Evolutionary conservation across 2,888 invertebrate species (phyloP).

Genomic region (Drosophila maculinotata): DNA sequence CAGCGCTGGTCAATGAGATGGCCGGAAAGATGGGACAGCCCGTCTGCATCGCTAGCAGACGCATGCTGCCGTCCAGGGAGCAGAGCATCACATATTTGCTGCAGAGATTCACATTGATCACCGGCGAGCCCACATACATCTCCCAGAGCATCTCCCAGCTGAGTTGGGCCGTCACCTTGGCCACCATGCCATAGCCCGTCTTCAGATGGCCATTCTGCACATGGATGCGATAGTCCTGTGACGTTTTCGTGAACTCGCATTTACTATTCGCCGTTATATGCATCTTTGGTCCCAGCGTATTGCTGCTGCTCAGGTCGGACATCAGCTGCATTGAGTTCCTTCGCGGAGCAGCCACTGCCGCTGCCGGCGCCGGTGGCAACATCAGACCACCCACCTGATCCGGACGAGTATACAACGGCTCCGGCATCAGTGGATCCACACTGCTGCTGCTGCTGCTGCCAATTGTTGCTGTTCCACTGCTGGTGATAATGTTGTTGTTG

Average conservation of each 20-base stretch:
- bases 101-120: constrained; percentile 83
- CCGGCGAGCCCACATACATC: constrained; percentile 87
- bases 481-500: not conserved
- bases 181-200: constrained; percentile 87
- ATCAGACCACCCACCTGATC: constrained; percentile 31
- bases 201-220: constrained; percentile 85
- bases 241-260: constrained; percentile 82
- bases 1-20: constrained; percentile 80
- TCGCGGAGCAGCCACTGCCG: constrained; percentile 10
- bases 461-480: not conserved
- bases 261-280: constrained; percentile 73
- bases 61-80: constrained; percentile 83
- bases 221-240: constrained; percentile 86
- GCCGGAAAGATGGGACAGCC: constrained; percentile 83
- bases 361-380: constrained; percentile 31
- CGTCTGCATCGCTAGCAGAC: constrained; percentile 79
- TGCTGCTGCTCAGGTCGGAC: constrained; percentile 33
- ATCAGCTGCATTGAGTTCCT: constrained; percentile 34
- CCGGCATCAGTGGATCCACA: constrained; percentile 26
- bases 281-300: constrained; percentile 64
- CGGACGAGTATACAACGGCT: constrained; percentile 11
- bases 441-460: not conserved
- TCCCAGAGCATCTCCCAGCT: constrained; percentile 88
- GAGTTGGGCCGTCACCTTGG: constrained; percentile 87
- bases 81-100: constrained; percentile 83